Evolutionary conservation across 1,140 invertebrate species (phyloP).

Genomic region (Trichonephila clavipes): DNA sequence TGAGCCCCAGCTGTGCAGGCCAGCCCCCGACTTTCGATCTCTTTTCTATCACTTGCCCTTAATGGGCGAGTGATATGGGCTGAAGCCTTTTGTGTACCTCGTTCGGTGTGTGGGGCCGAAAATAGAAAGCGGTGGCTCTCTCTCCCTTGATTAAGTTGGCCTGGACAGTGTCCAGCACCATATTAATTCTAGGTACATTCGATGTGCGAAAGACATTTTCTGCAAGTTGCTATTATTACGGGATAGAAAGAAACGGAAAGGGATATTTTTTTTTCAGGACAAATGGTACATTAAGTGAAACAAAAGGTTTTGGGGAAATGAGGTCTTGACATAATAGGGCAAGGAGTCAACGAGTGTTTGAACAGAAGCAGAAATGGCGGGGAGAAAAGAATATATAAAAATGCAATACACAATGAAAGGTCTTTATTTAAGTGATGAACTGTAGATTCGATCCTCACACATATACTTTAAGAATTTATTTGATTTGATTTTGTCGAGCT

Average conservation of each 20-base stretch:
- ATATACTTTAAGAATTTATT: no score
- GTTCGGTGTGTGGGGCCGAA: not conserved
- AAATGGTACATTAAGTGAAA: not conserved
- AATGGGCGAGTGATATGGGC: constrained; percentile 4
- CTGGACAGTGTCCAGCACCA: not conserved
- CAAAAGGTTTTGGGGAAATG: not conserved
- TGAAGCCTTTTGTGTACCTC: not conserved
- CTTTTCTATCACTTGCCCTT: not conserved
- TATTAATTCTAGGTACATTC: not conserved
- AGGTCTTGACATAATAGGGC: not conserved
- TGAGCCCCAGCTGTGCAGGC: constrained; percentile 24
- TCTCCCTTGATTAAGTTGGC: constrained; percentile 12
- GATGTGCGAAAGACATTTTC: not conserved
- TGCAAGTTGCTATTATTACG: not conserved
- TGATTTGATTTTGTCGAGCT: no score
- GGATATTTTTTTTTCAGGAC: not conserved
- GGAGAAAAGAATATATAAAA: no score
- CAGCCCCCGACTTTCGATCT: constrained; percentile 1
- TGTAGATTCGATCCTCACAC: no score
- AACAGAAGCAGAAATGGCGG: no score
- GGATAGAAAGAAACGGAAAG: not conserved
- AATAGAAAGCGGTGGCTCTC: not conserved
- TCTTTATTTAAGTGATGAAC: no score
- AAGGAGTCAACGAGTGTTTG: no score
- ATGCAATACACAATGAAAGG: no score